Evolutionary conservation across 2,797 vertebrate species (phyloP), one percentile per base, ranked within the genome.

Genomic region (Anisognathus igniventris): DNA sequence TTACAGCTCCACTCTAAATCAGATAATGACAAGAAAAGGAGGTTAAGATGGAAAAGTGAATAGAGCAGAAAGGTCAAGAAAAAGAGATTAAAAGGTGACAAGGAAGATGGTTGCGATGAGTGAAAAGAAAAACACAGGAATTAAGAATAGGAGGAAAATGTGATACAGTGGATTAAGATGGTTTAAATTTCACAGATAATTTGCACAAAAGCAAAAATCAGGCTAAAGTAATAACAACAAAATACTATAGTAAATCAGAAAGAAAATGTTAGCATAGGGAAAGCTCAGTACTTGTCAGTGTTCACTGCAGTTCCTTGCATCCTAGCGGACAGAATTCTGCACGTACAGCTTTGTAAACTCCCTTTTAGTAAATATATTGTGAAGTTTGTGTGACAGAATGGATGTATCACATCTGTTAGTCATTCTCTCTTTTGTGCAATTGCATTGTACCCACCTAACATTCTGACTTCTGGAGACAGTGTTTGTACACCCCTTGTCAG

Each of bases 11-110:
- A 17, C 48, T 88, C 35, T 71, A 31, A 86, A 60, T 86, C 75
- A 83, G 50, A 50, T 83, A 77, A 90, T 65, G 84, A 76, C 61
- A 80, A 76, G 77, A 88, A 92, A 93, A 94, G 82, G 87, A 86
- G 78, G 86, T 74, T 84, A 88, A 93, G 70, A 83, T 73, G 76
- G 74, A 81, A 50, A 68, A 83, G 84, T 65, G 76, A 92, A 62
- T 50, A 72, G 79, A 92, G 89, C 21, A 2, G 88, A 96, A 95
- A 95, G 93, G 83, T 95, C 85, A 80, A 86, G 86, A 75, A 92
- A 92, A 75, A 64, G 90, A 85, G 94, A 94, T 95, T 93, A 95
- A 92, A 88, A 92, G 81, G 81, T 92, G 82, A 86, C 56, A 62
- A 94, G 73, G 50, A 96, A 76, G 83, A 87, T 86, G 79, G 39